Base-by-base conservation (phyloP, 2,888 invertebrate genomes). In the Diarsia rubi region DNA sequence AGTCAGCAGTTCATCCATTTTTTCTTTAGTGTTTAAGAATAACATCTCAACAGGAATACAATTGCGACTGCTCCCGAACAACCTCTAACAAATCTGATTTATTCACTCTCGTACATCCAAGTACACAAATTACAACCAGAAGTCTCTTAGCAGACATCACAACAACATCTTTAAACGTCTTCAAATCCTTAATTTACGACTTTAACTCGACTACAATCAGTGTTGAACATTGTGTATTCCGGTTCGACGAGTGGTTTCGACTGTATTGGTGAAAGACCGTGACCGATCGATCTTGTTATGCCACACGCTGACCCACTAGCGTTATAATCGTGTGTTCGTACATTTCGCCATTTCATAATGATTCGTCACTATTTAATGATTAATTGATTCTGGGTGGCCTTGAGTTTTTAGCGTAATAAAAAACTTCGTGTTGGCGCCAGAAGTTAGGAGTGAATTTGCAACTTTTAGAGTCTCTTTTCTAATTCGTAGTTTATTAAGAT, bases 261-360 rank as follows among this genome's bases (percentile, higher is more conserved):
- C 85, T 45, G 73, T 84, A 83, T 86, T 88, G 86, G 78, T 88
- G 88, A 87, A 89, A 89, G 92, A 90, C 92, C 93, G 80, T 93
- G 93, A 92, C 93, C 93, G 90, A 89, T 87, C 87, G 86, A 88
- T 88, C 88, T 87, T 74, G 86, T 89, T 86, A 86, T 82, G 79
- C 79, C 83, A 88, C 90, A 88, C 85, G 88, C 86, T 90, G 86
- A 89, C 89, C 79, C 71, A 87, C 88, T 85, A 79, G 77, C 83
- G 74, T 73, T 86, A 76, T 79, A 86, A 83, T 74, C 81, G 71
- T 86, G 75, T 79, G 85, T 83, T 74, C 80, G 69, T 79, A 84
- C 86, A 73, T 78, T 73, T 75, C 57, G 49, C 45, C 49, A 65
- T 86, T 79, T 83, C 69, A 60, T 73, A 85, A 74, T 69, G 77